phyloP scores from a whole-genome alignment of 2,113 vertebrate genomes.

The Petrocephalus microphthalmus region DNA sequence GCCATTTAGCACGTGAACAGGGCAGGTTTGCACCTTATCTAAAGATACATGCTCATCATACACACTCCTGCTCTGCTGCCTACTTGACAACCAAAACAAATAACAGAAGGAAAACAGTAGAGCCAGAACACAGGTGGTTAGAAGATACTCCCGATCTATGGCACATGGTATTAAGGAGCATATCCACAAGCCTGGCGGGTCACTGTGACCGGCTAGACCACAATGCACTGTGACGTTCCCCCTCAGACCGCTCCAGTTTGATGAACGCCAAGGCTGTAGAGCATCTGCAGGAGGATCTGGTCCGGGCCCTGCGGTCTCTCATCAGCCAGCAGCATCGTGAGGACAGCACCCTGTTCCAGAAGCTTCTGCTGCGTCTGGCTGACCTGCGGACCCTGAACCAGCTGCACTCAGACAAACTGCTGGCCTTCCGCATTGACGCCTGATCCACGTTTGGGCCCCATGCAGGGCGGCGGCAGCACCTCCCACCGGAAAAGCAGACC shows the following conservation, averaged over 20 bases:
- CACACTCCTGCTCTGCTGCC: background rate
- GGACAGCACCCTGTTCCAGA: conserved; percentile 58
- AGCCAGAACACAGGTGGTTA: background rate
- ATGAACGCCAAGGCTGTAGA: conserved; percentile 58
- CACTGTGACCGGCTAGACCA: background rate
- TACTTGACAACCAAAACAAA: background rate
- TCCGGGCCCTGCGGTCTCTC: conserved; percentile 58
- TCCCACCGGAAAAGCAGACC: background rate
- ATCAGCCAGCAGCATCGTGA: conserved; percentile 58
- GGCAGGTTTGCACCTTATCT: background rate
- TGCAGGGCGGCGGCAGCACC: background rate
- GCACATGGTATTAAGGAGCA: no score
- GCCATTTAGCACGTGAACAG: background rate
- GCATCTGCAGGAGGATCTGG: conserved; percentile 66
- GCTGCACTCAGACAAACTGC: conserved; percentile 68
- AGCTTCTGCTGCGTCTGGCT: conserved; percentile 63
- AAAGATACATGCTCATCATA: background rate
- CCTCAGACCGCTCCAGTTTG: conserved; percentile 59
- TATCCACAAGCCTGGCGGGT: background rate
- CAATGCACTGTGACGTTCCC: background rate
- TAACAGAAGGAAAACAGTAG: background rate
- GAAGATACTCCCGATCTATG: background rate
- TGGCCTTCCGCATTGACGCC: conserved; percentile 66
- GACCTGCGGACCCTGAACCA: conserved; percentile 70
- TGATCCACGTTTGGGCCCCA: conserved; percentile 30